Conservation (phyloP, 1,140 invertebrate species). For the Meloidogyne chitwoodi region DNA sequence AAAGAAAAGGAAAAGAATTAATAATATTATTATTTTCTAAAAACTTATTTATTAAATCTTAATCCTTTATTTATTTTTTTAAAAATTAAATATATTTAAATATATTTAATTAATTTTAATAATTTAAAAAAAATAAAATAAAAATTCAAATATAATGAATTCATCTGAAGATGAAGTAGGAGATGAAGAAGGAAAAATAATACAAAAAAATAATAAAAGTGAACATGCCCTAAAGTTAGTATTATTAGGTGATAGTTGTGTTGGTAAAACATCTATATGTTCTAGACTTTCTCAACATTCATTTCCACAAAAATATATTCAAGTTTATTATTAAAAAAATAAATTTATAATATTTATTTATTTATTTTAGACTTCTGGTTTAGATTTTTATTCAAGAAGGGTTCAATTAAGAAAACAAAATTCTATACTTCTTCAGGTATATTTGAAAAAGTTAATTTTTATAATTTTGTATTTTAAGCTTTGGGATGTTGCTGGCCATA, state of each 20-base stretch:
- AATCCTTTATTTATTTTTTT: no score
- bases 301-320: slow-evolving; percentile 70
- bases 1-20: no score
- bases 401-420: slow-evolving; percentile 68
- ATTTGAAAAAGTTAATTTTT: not conserved
- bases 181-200: slow-evolving; percentile 65
- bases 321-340: slow-evolving; percentile 28
- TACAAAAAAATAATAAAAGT: slow-evolving; percentile 60
- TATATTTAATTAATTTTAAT: no score
- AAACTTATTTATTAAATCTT: no score
- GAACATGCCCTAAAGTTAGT: slow-evolving; percentile 75
- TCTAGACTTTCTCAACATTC: slow-evolving; percentile 72
- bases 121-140: no score
- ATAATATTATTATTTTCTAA: no score
- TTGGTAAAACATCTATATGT: slow-evolving; percentile 73
- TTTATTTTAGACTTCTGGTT: slow-evolving; percentile 69
- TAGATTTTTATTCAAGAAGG: slow-evolving; percentile 75
- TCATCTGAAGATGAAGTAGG: slow-evolving; percentile 2
- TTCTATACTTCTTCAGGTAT: slow-evolving; percentile 60
- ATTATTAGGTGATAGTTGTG: slow-evolving; percentile 73
- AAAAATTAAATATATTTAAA: no score
- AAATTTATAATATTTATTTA: slow-evolving; percentile 11
- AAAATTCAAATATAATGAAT: not conserved
- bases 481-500: slow-evolving; percentile 78
- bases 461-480: slow-evolving; percentile 64